Evolutionary conservation across 2,797 vertebrate species (phyloP), one percentile per base, ranked within the genome.

Genomic region (Platalea minor): DNA sequence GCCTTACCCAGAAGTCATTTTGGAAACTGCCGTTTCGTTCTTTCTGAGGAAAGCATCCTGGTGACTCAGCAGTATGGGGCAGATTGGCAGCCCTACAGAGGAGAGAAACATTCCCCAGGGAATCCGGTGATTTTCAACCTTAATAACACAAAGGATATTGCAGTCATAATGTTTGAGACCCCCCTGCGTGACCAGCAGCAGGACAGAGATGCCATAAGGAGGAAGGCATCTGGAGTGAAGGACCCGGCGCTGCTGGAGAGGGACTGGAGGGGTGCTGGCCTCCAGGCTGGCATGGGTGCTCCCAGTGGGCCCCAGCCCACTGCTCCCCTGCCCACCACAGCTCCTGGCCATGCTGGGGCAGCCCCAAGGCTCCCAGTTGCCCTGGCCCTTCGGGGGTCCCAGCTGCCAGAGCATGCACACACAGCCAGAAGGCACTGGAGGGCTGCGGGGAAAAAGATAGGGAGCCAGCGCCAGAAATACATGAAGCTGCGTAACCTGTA

Each of bases 21-120:
- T 48, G 89, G 84, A 70, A 80, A 69, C 13, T 35, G 69, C 53
- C 11, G 8, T 79, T 90, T 94, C 70, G 60, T 91, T 56, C 73
- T 96, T 95, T 70, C 85, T 73, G 70, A 89, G 60, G 56, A 88
- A 67, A 73, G 77, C 56, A 56, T 70, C 77, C 86, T 14, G 43
- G 80, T 92, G 93, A 95, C 69, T 95, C 94, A 88, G 93, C 93
- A 85, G 60, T 4, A 16, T 0, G 0, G 59, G 75, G n/a, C 19
- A 6, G 43, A 63, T 2, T 33, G 63, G 74, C 85, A 67, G 88
- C n/a, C n/a, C 56, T 24, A 9, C 72, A 25, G 59, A 12, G 7
- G 20, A 11, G 35, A 53, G 24, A 56, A 28, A 24, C 43, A 7
- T 41, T 31, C 29, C 20, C 61, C 5, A 10, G 51, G 53, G 35